phyloP scores from a whole-genome alignment of 2,797 vertebrate genomes.

The Threskiornis aethiopicus region DNA sequence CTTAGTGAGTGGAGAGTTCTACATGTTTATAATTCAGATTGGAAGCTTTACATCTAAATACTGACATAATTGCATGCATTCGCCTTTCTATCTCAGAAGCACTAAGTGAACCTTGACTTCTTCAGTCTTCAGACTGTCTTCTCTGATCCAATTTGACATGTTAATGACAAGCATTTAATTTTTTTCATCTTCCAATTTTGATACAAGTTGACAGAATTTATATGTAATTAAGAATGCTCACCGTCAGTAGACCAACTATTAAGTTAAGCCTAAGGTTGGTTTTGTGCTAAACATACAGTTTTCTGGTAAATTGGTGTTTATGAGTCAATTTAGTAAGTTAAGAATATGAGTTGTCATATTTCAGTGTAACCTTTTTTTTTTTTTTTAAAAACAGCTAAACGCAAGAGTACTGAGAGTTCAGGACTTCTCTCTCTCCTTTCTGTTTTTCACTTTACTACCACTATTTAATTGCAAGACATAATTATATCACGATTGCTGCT shows the following conservation, averaged over 20 bases:
- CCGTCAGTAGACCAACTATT: neutral
- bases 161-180: constrained; percentile 45
- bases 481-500: neutral
- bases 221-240: neutral
- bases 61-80: neutral
- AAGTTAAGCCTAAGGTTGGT: neutral
- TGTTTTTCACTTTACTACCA: neutral
- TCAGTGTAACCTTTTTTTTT: neutral
- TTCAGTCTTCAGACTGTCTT: constrained; percentile 5
- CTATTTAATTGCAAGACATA: neutral
- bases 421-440: neutral
- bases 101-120: constrained; percentile 15
- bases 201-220: neutral
- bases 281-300: neutral
- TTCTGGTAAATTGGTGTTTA: neutral
- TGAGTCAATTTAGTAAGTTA: neutral
- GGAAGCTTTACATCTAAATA: constrained; percentile 52
- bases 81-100: neutral
- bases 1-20: neutral
- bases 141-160: constrained; percentile 39
- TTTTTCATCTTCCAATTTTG: constrained; percentile 16
- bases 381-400: neutral
- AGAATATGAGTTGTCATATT: neutral
- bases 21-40: constrained; percentile 22
- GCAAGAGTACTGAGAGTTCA: neutral